Percentiles rank a stretch among this genome's conserved stretches.
Conservation (phyloP, 2,888 invertebrate genomes). For the Acleris holmiana region DNA sequence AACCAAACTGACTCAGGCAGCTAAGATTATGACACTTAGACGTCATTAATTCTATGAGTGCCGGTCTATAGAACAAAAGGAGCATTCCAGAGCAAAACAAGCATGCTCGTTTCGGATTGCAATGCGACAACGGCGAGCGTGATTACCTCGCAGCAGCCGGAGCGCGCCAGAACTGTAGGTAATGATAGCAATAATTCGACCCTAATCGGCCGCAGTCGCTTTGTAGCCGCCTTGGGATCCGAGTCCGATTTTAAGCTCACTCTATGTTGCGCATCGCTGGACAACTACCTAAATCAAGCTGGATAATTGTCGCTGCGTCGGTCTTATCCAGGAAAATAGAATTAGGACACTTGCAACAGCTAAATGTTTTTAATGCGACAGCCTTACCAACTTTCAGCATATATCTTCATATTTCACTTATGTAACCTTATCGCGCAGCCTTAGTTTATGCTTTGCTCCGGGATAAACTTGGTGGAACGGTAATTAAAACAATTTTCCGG, state of each 20-base stretch:
- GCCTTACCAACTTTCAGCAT: slow-evolving; percentile 8
- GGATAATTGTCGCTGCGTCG: slow-evolving; percentile 69
- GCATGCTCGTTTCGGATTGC: slow-evolving; percentile 54
- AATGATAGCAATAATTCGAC: slow-evolving; percentile 82
- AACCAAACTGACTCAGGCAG: too few relatives aligned
- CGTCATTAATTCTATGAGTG: background rate
- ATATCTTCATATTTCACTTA: slow-evolving; percentile 30
- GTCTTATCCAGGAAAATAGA: slow-evolving; percentile 56
- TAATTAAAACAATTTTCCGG: slow-evolving; percentile 71
- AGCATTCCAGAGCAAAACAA: slow-evolving; percentile 53
- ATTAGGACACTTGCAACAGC: slow-evolving; percentile 17
- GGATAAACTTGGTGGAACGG: slow-evolving; percentile 52
- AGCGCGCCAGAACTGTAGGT: slow-evolving; percentile 63
- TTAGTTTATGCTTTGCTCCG: slow-evolving; percentile 43
- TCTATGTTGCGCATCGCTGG: slow-evolving; percentile 77
- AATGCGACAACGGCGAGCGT: slow-evolving; percentile 57
- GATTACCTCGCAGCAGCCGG: slow-evolving; percentile 66
- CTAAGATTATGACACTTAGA: background rate
- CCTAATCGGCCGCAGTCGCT: slow-evolving; percentile 78
- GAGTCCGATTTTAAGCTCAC: slow-evolving; percentile 74
- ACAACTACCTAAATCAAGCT: slow-evolving; percentile 73
- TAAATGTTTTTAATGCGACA: slow-evolving; percentile 7
- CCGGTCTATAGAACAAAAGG: slow-evolving; percentile 3
- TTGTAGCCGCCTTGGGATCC: slow-evolving; percentile 78
- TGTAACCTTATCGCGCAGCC: slow-evolving; percentile 29